Evolutionary conservation across 1,140 invertebrate genomes (phyloP), one percentile per base, ranked within the genome.

Genomic region (Pissodes strobi): DNA sequence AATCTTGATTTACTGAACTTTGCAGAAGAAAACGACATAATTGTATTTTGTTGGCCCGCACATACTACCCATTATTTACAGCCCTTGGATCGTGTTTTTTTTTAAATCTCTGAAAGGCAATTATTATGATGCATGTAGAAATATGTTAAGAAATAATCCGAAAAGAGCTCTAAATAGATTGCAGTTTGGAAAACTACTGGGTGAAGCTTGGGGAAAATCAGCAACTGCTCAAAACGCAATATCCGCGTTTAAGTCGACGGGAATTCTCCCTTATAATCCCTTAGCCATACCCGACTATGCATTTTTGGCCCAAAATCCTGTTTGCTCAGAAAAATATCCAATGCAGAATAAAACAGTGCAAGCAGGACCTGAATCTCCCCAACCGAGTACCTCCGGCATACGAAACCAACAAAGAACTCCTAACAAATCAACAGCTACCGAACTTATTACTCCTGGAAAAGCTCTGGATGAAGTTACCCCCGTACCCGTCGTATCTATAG

Each of bases 41-140:
- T n/a, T n/a, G n/a, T n/a, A n/a, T n/a, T n/a, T n/a, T n/a, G n/a
- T n/a, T 59, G 76, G 21, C 69, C 72, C n/a, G 70, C 57, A 41
- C 72, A 76, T 58, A 73, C 73, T 18, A 75, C 70, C n/a, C 65
- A 73, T 8, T 69, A 60, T 53, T 59, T 76, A 30, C 73, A 77
- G 51, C 74, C 71, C 13, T 38, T 74, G 6, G 72, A 74, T 49
- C 57, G 60, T 52, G 41, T 61, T 41, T 73, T 74, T 57, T 57
- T 77, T 74, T 57, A 72, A 71, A 56, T 67, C 65, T 12, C 62
- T 74, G 8, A 75, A 77, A 68, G 34, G 27, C 17, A 60, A 68
- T 45, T 73, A 18, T 57, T 57, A 57, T 19, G 53, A 57, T 39
- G 9, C 49, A 30, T 52, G 49, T 17, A 63, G 39, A 23, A 23